phyloP scores from a whole-genome alignment of 1,140 invertebrate genomes.

The Hestina assimilis region DNA sequence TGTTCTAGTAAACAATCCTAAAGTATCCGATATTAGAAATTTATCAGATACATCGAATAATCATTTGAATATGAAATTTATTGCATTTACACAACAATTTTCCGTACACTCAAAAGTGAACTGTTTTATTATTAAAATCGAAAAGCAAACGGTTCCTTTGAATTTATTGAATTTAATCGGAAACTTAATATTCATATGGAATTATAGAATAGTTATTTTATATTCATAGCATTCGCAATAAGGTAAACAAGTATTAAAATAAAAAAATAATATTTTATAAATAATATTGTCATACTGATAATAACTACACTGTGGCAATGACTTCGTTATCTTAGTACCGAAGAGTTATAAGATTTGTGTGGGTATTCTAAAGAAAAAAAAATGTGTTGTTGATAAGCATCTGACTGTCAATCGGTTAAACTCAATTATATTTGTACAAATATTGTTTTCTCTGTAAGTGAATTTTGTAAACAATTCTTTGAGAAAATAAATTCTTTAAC shows the following conservation, averaged over 20 bases:
- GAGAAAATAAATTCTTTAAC: too few species aligned
- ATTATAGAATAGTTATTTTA: slow-evolving; percentile 4
- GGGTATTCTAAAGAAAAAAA: too few species aligned
- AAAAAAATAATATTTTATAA: too few species aligned
- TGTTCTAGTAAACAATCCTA: slow-evolving; percentile 14
- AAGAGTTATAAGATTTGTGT: too few species aligned
- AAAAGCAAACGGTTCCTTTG: slow-evolving; percentile 9
- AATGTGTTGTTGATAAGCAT: too few species aligned
- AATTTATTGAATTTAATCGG: slow-evolving; percentile 27
- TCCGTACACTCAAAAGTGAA: slow-evolving; percentile 34
- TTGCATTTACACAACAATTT: slow-evolving; percentile 52
- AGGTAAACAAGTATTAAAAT: slow-evolving; percentile 4
- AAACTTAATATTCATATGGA: slow-evolving; percentile 3
- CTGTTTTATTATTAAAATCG: slow-evolving; percentile 41
- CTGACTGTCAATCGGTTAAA: too few species aligned
- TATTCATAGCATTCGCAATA: not conserved
- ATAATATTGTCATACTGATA: too few species aligned
- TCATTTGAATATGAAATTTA: slow-evolving; percentile 63
- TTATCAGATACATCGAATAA: slow-evolving; percentile 39
- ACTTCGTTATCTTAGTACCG: too few species aligned
- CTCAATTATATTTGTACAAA: too few species aligned
- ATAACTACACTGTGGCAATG: too few species aligned
- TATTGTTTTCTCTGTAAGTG: too few species aligned
- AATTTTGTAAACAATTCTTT: too few species aligned
- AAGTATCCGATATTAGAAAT: slow-evolving; percentile 22